Conservation (phyloP, 2,888 invertebrate genomes). For the Melangyna quadrimaculata region DNA sequence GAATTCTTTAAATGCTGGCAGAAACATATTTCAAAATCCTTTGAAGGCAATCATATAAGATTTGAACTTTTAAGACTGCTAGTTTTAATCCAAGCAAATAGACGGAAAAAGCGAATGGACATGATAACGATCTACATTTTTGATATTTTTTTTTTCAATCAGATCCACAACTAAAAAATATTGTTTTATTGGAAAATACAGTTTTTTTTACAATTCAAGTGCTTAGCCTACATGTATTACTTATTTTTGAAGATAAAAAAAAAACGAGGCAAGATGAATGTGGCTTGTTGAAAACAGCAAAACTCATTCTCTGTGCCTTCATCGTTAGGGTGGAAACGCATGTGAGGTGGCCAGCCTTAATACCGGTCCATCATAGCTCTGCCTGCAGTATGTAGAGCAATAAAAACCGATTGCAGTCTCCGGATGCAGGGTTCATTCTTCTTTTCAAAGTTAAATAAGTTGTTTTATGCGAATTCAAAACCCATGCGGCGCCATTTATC, state of each 20-base stretch:
- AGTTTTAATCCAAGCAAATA: too few relatives aligned
- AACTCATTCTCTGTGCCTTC: constrained; percentile 35
- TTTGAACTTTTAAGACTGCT: too few relatives aligned
- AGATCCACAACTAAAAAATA: too few relatives aligned
- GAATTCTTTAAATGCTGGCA: too few relatives aligned
- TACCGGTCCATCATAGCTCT: constrained; percentile 62
- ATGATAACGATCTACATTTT: too few relatives aligned
- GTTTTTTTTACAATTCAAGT: background rate
- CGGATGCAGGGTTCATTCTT: constrained; percentile 64
- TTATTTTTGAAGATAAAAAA: background rate
- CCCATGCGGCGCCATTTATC: constrained; percentile 70
- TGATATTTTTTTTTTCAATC: too few relatives aligned
- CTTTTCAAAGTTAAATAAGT: constrained; percentile 68
- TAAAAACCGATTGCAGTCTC: constrained; percentile 42
- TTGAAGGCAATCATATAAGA: too few relatives aligned
- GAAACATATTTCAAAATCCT: too few relatives aligned
- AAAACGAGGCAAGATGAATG: constrained; percentile 29
- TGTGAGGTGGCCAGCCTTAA: constrained; percentile 64
- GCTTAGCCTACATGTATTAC: background rate
- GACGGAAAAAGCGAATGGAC: too few relatives aligned
- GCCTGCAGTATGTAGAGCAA: background rate
- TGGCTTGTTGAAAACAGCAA: constrained; percentile 54
- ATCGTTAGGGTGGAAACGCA: constrained; percentile 51
- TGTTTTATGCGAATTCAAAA: constrained; percentile 70
- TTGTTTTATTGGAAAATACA: background rate